Base-by-base conservation (phyloP, 2,888 invertebrate species). In the Poecilus cupreus region DNA sequence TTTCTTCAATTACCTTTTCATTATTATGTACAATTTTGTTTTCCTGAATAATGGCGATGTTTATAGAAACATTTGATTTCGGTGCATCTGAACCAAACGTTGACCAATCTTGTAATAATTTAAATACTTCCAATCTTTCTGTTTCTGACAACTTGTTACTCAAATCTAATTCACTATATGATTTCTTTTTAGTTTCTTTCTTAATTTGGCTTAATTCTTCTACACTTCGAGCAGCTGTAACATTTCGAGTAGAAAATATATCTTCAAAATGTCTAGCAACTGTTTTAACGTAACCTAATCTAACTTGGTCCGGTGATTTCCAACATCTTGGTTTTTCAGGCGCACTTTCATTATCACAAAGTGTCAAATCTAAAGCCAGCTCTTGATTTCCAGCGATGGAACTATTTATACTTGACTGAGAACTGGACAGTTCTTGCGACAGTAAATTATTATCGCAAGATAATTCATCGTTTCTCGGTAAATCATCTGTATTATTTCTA, bases 241-340 rank as follows among this genome's bases (percentile, higher is more conserved):
- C 82, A 70, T 83, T 84, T 5, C 80, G 82, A 75, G 80, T 82
- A 20, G 78, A 80, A 39, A 84, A 83, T 39, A 91, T 90, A 84
- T 89, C 88, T 84, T 93, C 91, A 84, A 95, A 95, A 87, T 93
- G 94, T 86, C 93, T 93, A 0, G 94, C 91, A 82, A 95, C 89
- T 49, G 93, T 94, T 81, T 93, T 94, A 0, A 95, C 95, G 87
- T 93, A 83, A 0, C 94, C 93, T 18, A 94, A 91, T 80, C 94
- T 89, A 75, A 92, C 93, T 84, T 94, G 93, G 84, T 94, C 93
- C 0, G 94, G 94, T 0, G 94, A 94, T 85, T 92, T 93, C 94
- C 94, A 94, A 18, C 92, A 93, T 84, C 93, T 93, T 70, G 87
- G 86, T 72, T 87, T 87, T 13, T 86, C 83, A 3, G 87, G 86